Percentiles rank a stretch among this genome's conserved stretches.
Conservation (phyloP, 2,113 vertebrate genomes). For the Pteropus alecto region DNA sequence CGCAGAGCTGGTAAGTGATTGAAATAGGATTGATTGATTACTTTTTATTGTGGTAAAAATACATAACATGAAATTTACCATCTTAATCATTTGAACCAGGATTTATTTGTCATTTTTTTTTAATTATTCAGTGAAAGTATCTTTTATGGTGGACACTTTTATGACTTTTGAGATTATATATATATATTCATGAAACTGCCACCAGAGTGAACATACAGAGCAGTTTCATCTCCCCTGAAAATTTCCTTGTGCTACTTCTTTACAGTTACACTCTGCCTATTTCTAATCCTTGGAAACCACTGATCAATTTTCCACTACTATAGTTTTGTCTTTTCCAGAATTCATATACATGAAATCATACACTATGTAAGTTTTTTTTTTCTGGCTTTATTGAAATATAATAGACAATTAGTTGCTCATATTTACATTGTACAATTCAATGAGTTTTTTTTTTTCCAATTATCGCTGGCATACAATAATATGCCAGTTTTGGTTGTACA, state of each 20-base stretch:
- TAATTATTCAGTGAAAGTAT: not conserved
- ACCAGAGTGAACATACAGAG: not conserved
- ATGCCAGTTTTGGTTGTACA: too few species aligned
- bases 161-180: not conserved
- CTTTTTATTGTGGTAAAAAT: not conserved
- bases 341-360: not conserved
- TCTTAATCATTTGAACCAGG: not conserved
- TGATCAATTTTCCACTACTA: not conserved
- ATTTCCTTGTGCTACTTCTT: not conserved
- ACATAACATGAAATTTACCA: not conserved
- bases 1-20: conserved; percentile 5
- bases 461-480: too few species aligned
- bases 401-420: too few species aligned
- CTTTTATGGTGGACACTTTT: not conserved
- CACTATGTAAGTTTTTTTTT: too few species aligned
- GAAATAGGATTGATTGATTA: not conserved
- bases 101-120: not conserved
- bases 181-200: not conserved
- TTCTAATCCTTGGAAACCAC: not conserved
- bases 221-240: not conserved
- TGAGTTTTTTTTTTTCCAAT: too few species aligned
- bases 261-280: not conserved
- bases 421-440: too few species aligned
- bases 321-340: not conserved
- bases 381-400: too few species aligned